Conservation (phyloP, 2,888 invertebrate genomes). For the Diarsia rubi region DNA sequence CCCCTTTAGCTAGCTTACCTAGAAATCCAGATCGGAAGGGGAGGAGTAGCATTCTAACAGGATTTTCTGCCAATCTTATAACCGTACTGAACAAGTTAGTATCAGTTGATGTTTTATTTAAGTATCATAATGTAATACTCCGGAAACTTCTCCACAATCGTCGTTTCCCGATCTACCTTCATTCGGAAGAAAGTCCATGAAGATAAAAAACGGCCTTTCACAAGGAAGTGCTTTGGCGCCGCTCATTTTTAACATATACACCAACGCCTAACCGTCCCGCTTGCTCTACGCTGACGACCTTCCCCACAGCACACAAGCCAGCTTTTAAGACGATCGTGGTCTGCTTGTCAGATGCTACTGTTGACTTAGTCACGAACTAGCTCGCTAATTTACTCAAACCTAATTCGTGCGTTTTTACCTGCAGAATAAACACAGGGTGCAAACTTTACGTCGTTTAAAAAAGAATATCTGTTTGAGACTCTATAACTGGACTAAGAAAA, state of each 20-base stretch:
- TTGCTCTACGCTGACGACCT: background rate
- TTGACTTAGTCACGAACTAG: no score
- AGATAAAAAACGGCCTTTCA: background rate
- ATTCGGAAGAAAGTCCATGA: background rate
- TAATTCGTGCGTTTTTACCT: background rate
- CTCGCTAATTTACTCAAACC: background rate
- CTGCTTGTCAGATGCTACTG: background rate
- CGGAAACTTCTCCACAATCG: background rate
- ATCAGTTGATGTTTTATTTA: constrained; percentile 27
- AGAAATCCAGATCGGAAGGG: constrained; percentile 92
- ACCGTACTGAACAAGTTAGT: constrained; percentile 93
- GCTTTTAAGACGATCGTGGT: background rate
- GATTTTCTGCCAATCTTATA: constrained; percentile 94
- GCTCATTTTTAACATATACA: background rate
- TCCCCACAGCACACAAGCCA: no score
- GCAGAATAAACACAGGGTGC: no score
- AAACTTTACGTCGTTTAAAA: no score
- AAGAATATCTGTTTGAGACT: no score
- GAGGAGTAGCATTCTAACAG: constrained; percentile 92
- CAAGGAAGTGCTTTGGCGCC: background rate
- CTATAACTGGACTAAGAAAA: no score
- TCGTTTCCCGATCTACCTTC: background rate
- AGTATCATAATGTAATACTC: no score
- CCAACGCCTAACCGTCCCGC: background rate
- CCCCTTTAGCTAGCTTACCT: constrained; percentile 90